Base-by-base conservation (phyloP, 2,113 vertebrate genomes). In the Paradoxurus hermaphroditus region DNA sequence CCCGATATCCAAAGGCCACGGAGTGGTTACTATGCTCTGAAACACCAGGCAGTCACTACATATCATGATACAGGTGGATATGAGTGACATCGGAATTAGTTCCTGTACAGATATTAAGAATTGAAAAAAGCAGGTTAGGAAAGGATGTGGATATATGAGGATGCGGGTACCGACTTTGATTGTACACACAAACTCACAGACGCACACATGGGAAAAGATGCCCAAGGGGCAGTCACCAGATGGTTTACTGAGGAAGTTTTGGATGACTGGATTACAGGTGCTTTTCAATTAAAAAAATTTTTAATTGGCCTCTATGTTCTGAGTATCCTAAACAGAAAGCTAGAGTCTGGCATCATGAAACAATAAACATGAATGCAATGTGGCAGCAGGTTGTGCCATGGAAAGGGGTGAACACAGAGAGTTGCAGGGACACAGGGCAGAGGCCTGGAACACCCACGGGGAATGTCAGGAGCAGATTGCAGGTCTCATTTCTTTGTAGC, bases 131-230 rank as follows among this genome's bases (percentile, higher is more conserved):
- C 29, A 39, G 11, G 1, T 53, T 23, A 25, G 67, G n/a, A 39
- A 95, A 82, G 29, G 12, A 19, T 11, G 4, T 39, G 39, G 25
- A 7, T 53, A 65, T 65, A 7, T 39, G 29, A 81, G 14, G 13
- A n/a, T n/a, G n/a, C n/a, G n/a, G n/a, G n/a, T n/a, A n/a, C 27
- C 63, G 34, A 34, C 70, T 88, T 96, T 92, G 84, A 78, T 39
- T 31, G 12, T 9, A 44, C 2, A 41, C 29, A 39, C 5, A 94
- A 94, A 85, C 23, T 46, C 39, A 90, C 65, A 93, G 31, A 89
- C 10, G 6, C 10, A 34, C 2, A 16, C 7, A 27, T 1, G 63
- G 21, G 53, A 78, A 96, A 81, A 92, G 34, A n/a, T 78, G 10
- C 65, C 51, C 59, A 9, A 53, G 83, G 23, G 59, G 5, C 31